These are phyloP conservation scores for Tenodera sinensis DNA, from an alignment of 2,888 invertebrate genomes.

Conservation along the genomic window DNA sequence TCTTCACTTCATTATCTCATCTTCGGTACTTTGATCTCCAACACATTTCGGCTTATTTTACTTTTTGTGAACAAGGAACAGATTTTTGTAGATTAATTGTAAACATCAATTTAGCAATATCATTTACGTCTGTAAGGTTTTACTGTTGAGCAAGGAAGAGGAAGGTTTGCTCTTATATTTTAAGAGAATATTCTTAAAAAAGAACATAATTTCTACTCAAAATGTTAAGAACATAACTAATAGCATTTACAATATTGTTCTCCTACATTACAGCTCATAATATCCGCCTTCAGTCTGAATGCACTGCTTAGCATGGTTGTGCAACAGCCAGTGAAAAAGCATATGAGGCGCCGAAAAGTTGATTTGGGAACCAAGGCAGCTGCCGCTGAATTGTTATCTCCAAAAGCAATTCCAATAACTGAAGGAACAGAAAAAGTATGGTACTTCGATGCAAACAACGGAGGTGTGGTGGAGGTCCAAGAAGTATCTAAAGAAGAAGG, in stretches of 20 bases:
- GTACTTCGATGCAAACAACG: neutral
- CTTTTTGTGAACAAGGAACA: too few species aligned
- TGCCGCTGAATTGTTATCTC: neutral
- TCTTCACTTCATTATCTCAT: too few species aligned
- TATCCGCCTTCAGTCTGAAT: conserved; percentile 65
- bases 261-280: conserved; percentile 47
- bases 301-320: conserved; percentile 55
- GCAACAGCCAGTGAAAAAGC: conserved; percentile 51
- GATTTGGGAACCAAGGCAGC: neutral
- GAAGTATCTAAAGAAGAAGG: neutral
- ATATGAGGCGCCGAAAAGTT: neutral
- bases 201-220: too few species aligned
- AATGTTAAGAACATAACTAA: too few species aligned
- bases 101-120: too few species aligned
- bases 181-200: too few species aligned
- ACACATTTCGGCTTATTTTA: too few species aligned
- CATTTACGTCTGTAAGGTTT: too few species aligned
- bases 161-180: too few species aligned
- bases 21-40: too few species aligned
- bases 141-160: too few species aligned
- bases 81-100: too few species aligned
- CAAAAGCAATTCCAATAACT: neutral
- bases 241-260: neutral
- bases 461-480: neutral
- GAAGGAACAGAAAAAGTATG: neutral